Evolutionary conservation across 2,888 invertebrate genomes (phyloP), one percentile per base, ranked within the genome.

Genomic region (Agrenia bidenticulata): DNA sequence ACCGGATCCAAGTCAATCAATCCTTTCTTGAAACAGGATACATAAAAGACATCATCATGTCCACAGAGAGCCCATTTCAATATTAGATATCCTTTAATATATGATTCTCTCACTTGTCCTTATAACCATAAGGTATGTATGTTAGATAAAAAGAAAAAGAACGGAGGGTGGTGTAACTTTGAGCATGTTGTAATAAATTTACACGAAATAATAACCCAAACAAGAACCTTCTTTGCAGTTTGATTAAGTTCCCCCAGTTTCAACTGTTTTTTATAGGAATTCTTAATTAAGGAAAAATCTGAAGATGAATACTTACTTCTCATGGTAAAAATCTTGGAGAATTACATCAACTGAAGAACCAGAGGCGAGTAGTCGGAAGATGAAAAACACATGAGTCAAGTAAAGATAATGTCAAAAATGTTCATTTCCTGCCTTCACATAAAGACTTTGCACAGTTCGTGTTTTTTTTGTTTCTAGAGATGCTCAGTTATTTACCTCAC

Each of bases 1-100:
- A 63, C 63, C 57, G 57, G 63, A 57, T 57, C 51, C 62, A 55
- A 50, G 55, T 55, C 49, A 55, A 63, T 55, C 55, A 55, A 51
- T 27, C 50, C 58, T 21, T 49, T 53, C 32, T 51, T 53, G 27
- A 26, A 42, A 61, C 7, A 24, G 42, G 63, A 57, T 41, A 26
- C 63, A 24, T 63, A 54, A 54, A 54, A 54, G 42, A 24, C 39
- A 56, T 63, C 55, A 55, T 9, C 27, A n/a, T 55, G 55, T 55
- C 55, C 55, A 55, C 13, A 24, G 45, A n/a, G n/a, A 45, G 45
- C 17, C 55, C 55, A 55, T 55, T 55, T 55, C 21, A 55, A 55
- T 55, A 55, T 55, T 27, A 24, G 17, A 15, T 45, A 32, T 11
- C 4, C 5, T 32, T 32, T 32, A n/a, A n/a, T n/a, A n/a, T n/a